Evolutionary conservation across 2,113 vertebrate genomes (phyloP).

Genomic region (Helogale parvula): DNA sequence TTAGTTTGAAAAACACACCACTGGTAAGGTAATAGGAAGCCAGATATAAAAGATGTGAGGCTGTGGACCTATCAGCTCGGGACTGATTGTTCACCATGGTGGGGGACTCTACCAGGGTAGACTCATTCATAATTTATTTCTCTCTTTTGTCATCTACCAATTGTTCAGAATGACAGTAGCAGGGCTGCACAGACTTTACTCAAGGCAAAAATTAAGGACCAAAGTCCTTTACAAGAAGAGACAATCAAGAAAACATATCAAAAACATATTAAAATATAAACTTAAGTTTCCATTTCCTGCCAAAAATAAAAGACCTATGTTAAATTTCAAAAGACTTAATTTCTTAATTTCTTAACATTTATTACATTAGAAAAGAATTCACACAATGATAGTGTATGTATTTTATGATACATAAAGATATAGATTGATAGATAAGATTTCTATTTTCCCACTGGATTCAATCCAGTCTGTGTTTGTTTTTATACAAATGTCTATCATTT

Average conservation of each 20-base stretch:
- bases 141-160: neutral
- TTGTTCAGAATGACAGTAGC: neutral
- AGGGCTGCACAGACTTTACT: neutral
- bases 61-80: constrained; percentile 21
- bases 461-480: neutral
- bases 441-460: neutral
- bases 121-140: neutral
- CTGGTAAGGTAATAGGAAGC: constrained; percentile 18
- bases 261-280: neutral
- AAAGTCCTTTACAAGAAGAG: neutral
- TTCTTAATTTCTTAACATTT: neutral
- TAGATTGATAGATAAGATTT: neutral
- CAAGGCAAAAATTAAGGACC: neutral
- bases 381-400: neutral
- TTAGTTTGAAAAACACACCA: constrained; percentile 21
- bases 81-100: constrained; percentile 4
- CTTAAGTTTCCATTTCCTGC: neutral
- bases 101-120: neutral
- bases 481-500: neutral
- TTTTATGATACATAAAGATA: neutral
- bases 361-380: neutral
- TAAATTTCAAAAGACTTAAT: neutral
- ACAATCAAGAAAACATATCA: neutral
- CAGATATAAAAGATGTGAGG: neutral
- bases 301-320: neutral